Evolutionary conservation across 2,888 invertebrate species (phyloP).

Genomic region (Ferdinandea cuprea): DNA sequence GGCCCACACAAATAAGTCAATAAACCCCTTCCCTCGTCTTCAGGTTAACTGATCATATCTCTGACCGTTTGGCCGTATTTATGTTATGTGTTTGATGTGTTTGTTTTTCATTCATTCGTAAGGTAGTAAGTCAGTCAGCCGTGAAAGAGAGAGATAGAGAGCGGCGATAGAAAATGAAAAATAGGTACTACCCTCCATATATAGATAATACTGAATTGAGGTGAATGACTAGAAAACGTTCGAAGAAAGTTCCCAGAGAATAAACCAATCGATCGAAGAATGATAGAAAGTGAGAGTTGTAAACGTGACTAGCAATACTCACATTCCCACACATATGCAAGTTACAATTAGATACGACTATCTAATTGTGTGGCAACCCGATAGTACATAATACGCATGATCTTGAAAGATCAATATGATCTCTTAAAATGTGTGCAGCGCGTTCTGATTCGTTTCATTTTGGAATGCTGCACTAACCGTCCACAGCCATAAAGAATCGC

Average conservation of each 20-base stretch:
- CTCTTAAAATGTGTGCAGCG: constrained; percentile 19
- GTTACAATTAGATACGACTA: background rate
- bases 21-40: too few relatives aligned
- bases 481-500: constrained; percentile 36
- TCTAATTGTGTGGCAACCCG: constrained; percentile 49
- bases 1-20: constrained; percentile 2
- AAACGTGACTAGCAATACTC: constrained; percentile 42
- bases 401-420: constrained; percentile 50
- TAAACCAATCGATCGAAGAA: constrained; percentile 34
- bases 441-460: constrained; percentile 34
- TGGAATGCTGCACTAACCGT: constrained; percentile 9
- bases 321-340: background rate
- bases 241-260: constrained; percentile 59
- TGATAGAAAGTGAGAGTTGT: constrained; percentile 64
- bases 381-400: constrained; percentile 45
- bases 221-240: constrained; percentile 69
- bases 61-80: too few relatives aligned
- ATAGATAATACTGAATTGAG: too few relatives aligned
- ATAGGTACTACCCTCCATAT: background rate
- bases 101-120: constrained; percentile 1
- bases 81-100: background rate
- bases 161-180: too few relatives aligned
- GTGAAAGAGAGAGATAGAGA: background rate
- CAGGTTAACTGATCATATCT: constrained; percentile 24
- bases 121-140: background rate